Evolutionary conservation across 2,888 invertebrate species (phyloP).

Genomic region (Epsilonema sp.): DNA sequence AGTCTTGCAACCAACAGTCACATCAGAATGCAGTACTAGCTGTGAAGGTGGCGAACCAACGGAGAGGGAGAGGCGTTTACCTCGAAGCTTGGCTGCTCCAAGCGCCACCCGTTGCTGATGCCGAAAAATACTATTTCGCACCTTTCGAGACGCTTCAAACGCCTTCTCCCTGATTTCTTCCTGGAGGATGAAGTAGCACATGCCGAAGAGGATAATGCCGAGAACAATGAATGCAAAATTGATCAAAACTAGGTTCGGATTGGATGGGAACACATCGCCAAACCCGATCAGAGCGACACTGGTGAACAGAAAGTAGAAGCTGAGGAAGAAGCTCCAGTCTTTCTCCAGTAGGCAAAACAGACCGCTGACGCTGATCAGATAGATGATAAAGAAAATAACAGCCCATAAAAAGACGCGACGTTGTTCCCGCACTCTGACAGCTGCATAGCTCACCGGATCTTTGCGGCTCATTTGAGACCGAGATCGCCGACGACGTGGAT

Average conservation of each 20-base stretch:
- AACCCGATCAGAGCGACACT: slow-evolving; percentile 21
- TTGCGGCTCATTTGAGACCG: too few relatives aligned
- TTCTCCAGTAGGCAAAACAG: slow-evolving; percentile 12
- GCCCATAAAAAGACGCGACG: slow-evolving; percentile 17
- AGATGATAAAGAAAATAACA: slow-evolving; percentile 15
- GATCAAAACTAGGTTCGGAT: slow-evolving; percentile 14
- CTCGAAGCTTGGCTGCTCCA: too few relatives aligned
- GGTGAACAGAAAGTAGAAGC: slow-evolving; percentile 21
- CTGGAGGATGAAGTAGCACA: slow-evolving; percentile 24
- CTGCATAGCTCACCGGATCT: background rate
- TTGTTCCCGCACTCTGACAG: slow-evolving; percentile 10
- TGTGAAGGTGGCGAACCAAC: too few relatives aligned
- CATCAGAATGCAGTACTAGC: too few relatives aligned
- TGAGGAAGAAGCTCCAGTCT: slow-evolving; percentile 18
- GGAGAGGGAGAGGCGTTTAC: too few relatives aligned
- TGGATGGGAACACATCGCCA: slow-evolving; percentile 19
- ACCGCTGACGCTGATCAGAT: slow-evolving; percentile 14
- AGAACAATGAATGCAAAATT: slow-evolving; percentile 18
- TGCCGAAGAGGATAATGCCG: slow-evolving; percentile 21
- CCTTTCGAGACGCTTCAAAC: background rate
- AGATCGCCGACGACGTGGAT: background rate
- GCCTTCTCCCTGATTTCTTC: slow-evolving; percentile 19
- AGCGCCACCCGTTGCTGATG: too few relatives aligned
- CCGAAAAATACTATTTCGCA: background rate
- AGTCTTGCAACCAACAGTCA: too few relatives aligned